Evolutionary conservation across 2,797 vertebrate genomes (phyloP).

Genomic region (Cheirogaleus major): DNA sequence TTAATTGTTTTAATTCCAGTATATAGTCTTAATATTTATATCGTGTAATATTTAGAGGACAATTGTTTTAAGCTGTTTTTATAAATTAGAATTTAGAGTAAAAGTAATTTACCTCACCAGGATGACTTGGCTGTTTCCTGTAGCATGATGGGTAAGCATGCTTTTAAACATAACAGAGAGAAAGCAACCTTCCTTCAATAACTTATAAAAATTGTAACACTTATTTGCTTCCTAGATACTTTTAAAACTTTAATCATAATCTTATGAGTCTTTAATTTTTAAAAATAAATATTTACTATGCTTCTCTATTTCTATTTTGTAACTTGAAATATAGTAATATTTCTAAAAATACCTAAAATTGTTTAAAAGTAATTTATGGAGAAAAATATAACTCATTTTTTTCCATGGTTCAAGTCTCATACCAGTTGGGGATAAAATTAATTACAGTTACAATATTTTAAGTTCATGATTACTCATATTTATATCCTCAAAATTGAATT

Average conservation of each 20-base stretch:
- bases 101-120: not conserved
- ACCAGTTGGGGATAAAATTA: not conserved
- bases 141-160: not conserved
- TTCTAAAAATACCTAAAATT: not conserved
- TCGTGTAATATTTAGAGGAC: not conserved
- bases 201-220: not conserved
- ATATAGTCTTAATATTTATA: not conserved
- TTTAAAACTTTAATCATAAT: not conserved
- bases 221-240: not conserved
- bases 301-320: not conserved
- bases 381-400: not conserved
- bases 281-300: not conserved
- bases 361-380: not conserved
- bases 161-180: not conserved
- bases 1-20: conserved; percentile 12
- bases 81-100: not conserved
- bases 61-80: not conserved
- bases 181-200: not conserved
- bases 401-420: not conserved
- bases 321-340: not conserved
- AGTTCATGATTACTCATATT: not conserved
- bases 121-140: not conserved
- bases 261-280: not conserved
- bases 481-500: conserved; percentile 60
- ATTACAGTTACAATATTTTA: not conserved